phyloP scores from a whole-genome alignment of 2,797 vertebrate genomes.

The Crax fasciolata region DNA sequence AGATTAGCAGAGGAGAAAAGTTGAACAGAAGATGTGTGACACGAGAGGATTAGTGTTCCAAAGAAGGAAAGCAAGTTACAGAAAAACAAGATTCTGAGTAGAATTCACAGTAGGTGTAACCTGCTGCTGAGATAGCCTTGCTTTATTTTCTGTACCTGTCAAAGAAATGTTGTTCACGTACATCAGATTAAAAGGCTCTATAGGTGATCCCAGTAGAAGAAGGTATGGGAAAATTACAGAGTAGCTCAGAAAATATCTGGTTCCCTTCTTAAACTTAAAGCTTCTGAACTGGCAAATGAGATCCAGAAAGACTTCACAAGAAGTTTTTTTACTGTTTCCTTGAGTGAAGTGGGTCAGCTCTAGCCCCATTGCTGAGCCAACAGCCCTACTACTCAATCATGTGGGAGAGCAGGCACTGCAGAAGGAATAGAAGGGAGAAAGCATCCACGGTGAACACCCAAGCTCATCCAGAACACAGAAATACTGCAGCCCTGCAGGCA shows the following conservation, averaged over 20 bases:
- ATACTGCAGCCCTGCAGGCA: background rate
- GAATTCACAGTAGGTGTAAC: background rate
- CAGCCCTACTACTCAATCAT: background rate
- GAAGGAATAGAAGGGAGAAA: background rate
- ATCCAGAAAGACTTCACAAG: background rate
- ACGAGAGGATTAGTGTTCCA: slow-evolving; percentile 18
- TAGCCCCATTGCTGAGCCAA: background rate
- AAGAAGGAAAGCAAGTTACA: slow-evolving; percentile 50
- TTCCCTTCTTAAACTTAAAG: background rate
- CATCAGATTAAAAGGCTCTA: background rate
- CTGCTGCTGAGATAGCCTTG: background rate
- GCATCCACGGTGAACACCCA: background rate
- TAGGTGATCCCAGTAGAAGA: background rate
- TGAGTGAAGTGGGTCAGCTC: background rate
- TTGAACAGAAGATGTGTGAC: slow-evolving; percentile 53
- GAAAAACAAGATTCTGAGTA: slow-evolving; percentile 40
- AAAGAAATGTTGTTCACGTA: background rate
- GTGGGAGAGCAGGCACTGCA: background rate
- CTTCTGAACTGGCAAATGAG: background rate
- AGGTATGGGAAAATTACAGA: background rate
- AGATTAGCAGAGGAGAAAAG: slow-evolving; percentile 65
- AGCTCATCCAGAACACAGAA: background rate
- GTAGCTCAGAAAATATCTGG: background rate
- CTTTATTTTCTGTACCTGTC: background rate
- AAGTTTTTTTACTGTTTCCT: background rate